Conservation (phyloP, 2,113 vertebrate species). For the Pitta sordida region DNA sequence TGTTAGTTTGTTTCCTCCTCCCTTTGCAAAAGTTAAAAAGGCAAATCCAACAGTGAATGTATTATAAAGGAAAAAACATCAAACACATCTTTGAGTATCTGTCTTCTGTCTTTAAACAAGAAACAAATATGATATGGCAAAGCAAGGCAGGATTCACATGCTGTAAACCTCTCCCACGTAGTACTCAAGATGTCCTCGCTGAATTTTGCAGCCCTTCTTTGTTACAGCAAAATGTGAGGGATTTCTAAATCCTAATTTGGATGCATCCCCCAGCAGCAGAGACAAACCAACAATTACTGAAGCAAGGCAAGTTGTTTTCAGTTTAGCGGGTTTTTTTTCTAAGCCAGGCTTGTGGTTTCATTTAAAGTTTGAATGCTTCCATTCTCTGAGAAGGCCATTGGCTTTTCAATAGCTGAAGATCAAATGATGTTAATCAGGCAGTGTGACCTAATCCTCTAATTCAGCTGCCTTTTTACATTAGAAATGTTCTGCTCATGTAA, state of each 20-base stretch:
- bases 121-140: not conserved
- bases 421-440: slow-evolving; percentile 71
- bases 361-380: slow-evolving; percentile 60
- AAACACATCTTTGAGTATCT: not conserved
- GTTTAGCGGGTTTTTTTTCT: slow-evolving; percentile 48
- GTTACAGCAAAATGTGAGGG: not conserved
- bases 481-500: slow-evolving; percentile 45
- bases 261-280: slow-evolving; percentile 11
- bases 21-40: not conserved
- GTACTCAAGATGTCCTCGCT: not conserved
- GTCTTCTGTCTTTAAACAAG: not conserved
- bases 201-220: not conserved
- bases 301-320: slow-evolving; percentile 51
- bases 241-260: slow-evolving; percentile 27
- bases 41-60: not conserved
- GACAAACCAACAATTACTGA: slow-evolving; percentile 35
- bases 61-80: not conserved
- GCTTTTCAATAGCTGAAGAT: slow-evolving; percentile 74
- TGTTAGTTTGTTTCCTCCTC: not conserved
- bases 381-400: slow-evolving; percentile 51
- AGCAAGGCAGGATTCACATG: not conserved
- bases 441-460: slow-evolving; percentile 69
- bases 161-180: not conserved
- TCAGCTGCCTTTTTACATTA: slow-evolving; percentile 71
- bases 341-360: slow-evolving; percentile 66